These are phyloP conservation scores for Philopedon plagiatum DNA, from an alignment of 2,888 invertebrate genomes.

Conservation along the genomic window DNA sequence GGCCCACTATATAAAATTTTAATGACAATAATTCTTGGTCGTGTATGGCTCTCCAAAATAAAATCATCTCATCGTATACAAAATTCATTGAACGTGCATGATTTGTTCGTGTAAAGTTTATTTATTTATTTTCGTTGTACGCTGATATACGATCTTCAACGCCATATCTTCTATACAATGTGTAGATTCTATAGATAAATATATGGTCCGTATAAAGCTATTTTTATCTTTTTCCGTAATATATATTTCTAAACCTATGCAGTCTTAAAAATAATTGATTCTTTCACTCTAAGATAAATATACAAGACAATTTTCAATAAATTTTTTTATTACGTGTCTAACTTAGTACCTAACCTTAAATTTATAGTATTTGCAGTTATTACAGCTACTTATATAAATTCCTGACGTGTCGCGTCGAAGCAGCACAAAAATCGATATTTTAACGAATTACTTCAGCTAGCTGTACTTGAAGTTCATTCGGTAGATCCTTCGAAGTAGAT, in stretches of 20 bases:
- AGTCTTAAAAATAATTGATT: background rate
- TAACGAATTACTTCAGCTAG: too few species aligned
- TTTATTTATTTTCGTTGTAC: conserved; percentile 27
- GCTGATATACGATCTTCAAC: conserved; percentile 28
- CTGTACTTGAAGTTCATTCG: too few species aligned
- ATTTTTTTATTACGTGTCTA: too few species aligned
- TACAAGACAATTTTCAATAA: too few species aligned
- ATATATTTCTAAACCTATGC: background rate
- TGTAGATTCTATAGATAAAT: conserved; percentile 19
- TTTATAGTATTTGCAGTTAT: too few species aligned
- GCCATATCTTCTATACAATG: conserved; percentile 5
- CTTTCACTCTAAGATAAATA: too few species aligned
- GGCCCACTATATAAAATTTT: background rate
- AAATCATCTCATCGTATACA: conserved; percentile 17
- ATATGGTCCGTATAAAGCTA: background rate
- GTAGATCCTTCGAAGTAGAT: too few species aligned
- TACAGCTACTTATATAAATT: too few species aligned
- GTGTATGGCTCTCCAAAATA: conserved; percentile 11
- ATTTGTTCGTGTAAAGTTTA: conserved; percentile 42
- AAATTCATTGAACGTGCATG: conserved; percentile 31
- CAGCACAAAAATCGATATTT: too few species aligned
- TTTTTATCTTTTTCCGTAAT: background rate
- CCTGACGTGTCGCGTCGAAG: too few species aligned
- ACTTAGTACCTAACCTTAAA: too few species aligned
- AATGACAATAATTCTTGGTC: background rate